Base-by-base conservation (phyloP, 2,113 vertebrate species). In the Dicerorhinus sumatrensis region DNA sequence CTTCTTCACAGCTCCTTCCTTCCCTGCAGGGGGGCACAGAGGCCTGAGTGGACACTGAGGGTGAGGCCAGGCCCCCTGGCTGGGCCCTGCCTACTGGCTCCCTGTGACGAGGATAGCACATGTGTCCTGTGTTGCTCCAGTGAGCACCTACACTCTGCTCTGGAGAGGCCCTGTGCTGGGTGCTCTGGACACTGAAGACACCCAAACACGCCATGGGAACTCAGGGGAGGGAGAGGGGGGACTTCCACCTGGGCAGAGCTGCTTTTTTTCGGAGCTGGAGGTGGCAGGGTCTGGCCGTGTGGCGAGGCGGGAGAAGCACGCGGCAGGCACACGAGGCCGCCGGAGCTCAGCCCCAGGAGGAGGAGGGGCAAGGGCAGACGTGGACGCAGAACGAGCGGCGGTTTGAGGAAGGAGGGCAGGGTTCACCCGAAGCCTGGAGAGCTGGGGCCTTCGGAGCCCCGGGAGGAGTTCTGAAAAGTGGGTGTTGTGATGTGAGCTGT, bases 351-450 rank as follows among this genome's bases (percentile, higher is more conserved):
- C 2, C 0, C 25, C 0, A 46, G 23, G 21, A 31, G 33, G 51
- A 54, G 65, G 42, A 48, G 8, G 2, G 39, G 27, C 58, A 62
- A 11, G 58, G 58, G 23, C 31, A 5, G 25, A 8, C 25, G 3
- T 11, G 3, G 7, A 11, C 3, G 2, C 7, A 13, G 46, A 17
- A 33, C 48, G 42, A 13, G 42, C 2, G 0, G 42, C 2, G 0
- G 60, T 12, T 16, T 13, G 31, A 27, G 60, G 46, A n/a, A 3
- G 56, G 58, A 36, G 6, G 36, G 23, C 17, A 67, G 63, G 17
- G 5, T 5, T 0, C 2, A 6, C 20, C 8, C 18, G 1, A 11
- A 12, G 36, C 16, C 54, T 11, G 20, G 17, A 58, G 54, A 58
- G 54, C 42, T 36, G 69, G n/a, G 51, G 14, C 1, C 13, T 20